Conservation (phyloP, 2,888 invertebrate genomes). For the Coenonympha glycerion region DNA sequence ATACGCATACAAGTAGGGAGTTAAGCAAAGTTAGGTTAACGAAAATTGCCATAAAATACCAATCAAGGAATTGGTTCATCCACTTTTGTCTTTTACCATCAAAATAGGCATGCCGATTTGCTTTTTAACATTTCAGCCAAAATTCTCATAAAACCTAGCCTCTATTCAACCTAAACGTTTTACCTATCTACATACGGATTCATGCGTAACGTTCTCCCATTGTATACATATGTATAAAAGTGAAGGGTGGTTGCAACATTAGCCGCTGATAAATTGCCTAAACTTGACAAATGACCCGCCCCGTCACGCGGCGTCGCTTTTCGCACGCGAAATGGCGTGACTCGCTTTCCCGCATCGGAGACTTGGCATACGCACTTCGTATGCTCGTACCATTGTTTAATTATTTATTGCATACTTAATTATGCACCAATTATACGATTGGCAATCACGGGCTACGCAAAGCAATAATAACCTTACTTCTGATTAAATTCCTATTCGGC, state of each 20-base stretch:
- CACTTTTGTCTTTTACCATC: too few species aligned
- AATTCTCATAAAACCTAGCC: not conserved
- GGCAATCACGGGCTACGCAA: not conserved
- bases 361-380: conserved; percentile 12
- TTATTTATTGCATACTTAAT: conserved; percentile 19
- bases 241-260: conserved; percentile 25
- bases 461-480: too few species aligned
- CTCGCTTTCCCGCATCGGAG: conserved; percentile 17
- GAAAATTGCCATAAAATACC: too few species aligned
- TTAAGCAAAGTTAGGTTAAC: too few species aligned
- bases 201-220: conserved; percentile 16
- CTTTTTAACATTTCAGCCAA: too few species aligned
- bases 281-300: conserved; percentile 36
- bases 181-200: not conserved
- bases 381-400: conserved; percentile 16
- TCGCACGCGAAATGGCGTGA: conserved; percentile 42
- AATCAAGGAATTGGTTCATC: too few species aligned
- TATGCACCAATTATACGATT: not conserved
- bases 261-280: conserved; percentile 28
- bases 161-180: not conserved
- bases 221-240: conserved; percentile 22
- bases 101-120: too few species aligned
- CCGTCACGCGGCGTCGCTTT: conserved; percentile 23
- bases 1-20: too few species aligned
- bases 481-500: too few species aligned